Evolutionary conservation across 2,888 invertebrate species (phyloP), one percentile per base, ranked within the genome.

Genomic region (Celastrina argiolus): DNA sequence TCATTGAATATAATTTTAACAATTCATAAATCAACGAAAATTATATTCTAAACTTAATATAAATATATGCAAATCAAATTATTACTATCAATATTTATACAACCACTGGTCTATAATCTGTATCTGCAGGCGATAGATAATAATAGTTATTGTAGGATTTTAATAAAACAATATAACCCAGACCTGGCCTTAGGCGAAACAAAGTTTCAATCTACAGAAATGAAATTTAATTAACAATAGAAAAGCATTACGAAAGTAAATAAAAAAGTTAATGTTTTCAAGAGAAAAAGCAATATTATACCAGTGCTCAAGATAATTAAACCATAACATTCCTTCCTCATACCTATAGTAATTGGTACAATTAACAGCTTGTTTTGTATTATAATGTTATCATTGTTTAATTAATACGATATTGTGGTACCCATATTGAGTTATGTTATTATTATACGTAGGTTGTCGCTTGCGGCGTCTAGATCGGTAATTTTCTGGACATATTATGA

Each of bases 191-290:
- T 2, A n/a, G 18, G 36, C 76, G 74, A 80, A 84, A 82, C 80
- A 80, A 81, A 82, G 81, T 81, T 82, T 39, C 12, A 82, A 80
- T 85, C 75, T 77, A 74, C 81, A n/a, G 6, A 18, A 61, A 22
- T 12, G 39, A 79, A 83, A 85, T 82, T 83, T 79, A 83, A 85
- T 85, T 86, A 61, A 36, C 36, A 39, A 2, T 36, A 61, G 16
- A 36, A 16, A 34, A 59, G 8, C 34, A 36, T 4, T 22, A 59
- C 31, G 31, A 58, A 58, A 58, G 31, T 58, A 58, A 58, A 58
- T 31, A 58, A 1, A 28, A 56, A 56, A 28, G 26, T 28, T 28
- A 28, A 56, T 56, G 56, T 58, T 28, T n/a, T 58, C 31, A 31
- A 31, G 58, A 58, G 31, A 31, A 58, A 31, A 31, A 31, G 8